These are phyloP conservation scores for Rhamphomyia laevipes DNA, from an alignment of 2,888 invertebrate genomes.

Conservation along the genomic window DNA sequence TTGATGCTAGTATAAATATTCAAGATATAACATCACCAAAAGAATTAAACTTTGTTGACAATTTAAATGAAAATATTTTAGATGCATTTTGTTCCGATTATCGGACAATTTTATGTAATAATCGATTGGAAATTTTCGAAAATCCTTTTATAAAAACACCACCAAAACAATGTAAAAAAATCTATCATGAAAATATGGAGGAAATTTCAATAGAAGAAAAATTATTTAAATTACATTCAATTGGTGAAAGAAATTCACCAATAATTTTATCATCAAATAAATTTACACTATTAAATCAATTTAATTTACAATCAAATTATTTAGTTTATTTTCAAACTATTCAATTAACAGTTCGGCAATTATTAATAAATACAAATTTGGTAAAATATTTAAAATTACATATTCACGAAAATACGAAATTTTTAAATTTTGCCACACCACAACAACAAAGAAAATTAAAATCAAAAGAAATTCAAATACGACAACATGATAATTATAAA, in stretches of 20 bases:
- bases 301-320: conserved; percentile 14
- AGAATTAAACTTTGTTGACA: conserved; percentile 34
- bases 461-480: neutral
- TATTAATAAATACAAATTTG: conserved; percentile 5
- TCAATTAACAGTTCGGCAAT: conserved; percentile 39
- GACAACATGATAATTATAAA: neutral
- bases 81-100: conserved; percentile 39
- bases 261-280: conserved; percentile 19
- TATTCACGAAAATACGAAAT: conserved; percentile 3
- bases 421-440: too few relatives aligned
- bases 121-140: conserved; percentile 4
- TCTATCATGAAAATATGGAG: neutral
- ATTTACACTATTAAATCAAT: conserved; percentile 28
- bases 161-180: too few relatives aligned
- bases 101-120: conserved; percentile 27
- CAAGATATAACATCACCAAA: conserved; percentile 57
- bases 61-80: conserved; percentile 25
- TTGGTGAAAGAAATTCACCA: conserved; percentile 4
- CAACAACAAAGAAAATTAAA: too few relatives aligned
- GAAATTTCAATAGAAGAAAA: neutral
- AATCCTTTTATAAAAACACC: neutral
- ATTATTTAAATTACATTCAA: neutral
- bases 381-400: conserved; percentile 4
- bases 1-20: conserved; percentile 45
- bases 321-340: conserved; percentile 43